A percentile compares a stretch with the other conserved stretches of the same genome.
Conservation (phyloP, 37 sponge, comb jelly and placozoan species). For the Hexactinellida sp. region DNA sequence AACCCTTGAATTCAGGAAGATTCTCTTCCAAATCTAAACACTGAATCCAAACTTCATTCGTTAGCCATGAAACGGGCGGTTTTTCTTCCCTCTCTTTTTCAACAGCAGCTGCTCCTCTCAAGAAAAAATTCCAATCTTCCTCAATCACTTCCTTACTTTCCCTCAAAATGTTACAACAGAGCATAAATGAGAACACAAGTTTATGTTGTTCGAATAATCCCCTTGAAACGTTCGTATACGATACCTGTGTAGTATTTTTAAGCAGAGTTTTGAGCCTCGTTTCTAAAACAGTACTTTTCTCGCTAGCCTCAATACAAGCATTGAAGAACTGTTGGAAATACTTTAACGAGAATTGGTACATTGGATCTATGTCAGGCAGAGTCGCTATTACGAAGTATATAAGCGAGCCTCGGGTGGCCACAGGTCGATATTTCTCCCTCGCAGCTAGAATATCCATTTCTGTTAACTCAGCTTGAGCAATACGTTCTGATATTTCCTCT, state of each 20-base stretch:
- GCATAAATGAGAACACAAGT: conserved; percentile 91
- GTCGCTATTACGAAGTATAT: conserved; percentile 95
- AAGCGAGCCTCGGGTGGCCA: conserved; percentile 88
- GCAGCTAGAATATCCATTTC: conserved; percentile 76
- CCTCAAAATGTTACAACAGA: conserved; percentile 87
- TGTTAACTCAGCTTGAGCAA: conserved; percentile 88
- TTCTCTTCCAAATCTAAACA: conserved; percentile 73
- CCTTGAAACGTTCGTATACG: conserved; percentile 88
- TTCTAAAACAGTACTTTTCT: conserved; percentile 54
- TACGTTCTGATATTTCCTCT: conserved; percentile 61
- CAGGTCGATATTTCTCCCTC: conserved; percentile 82
- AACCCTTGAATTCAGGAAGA: conserved; percentile 56
- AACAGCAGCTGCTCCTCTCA: conserved; percentile 75
- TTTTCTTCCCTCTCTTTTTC: conserved; percentile 85
- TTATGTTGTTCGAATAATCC: conserved; percentile 97
- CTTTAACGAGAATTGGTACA: conserved; percentile 99
- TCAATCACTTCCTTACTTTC: conserved; percentile 50
- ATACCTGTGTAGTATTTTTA: conserved; percentile 43
- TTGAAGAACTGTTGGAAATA: conserved; percentile 86
- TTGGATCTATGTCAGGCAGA: conserved; percentile 90
- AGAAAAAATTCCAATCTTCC: conserved; percentile 95
- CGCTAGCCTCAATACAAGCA: conserved; percentile 81
- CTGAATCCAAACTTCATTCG: conserved; percentile 43
- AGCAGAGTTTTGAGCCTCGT: conserved; percentile 66
- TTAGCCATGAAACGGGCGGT: conserved; percentile 78